These are phyloP conservation scores for Protonibea diacanthus DNA, from an alignment of 2,797 vertebrate species.

Conservation along the genomic window DNA sequence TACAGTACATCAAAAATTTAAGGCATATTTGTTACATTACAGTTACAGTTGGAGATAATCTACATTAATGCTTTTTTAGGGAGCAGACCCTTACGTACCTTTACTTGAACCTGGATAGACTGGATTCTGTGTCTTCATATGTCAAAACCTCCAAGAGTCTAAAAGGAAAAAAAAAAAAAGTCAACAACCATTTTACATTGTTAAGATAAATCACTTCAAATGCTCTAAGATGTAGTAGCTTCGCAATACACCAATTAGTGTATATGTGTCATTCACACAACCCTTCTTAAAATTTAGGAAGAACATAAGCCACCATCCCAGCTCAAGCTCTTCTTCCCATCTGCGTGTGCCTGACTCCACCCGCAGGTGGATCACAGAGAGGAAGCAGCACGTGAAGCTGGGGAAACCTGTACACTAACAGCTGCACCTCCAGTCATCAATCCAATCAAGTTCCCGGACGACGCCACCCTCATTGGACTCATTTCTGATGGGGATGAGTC, in stretches of 20 bases:
- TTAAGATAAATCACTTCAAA: background rate
- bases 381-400: too few relatives aligned
- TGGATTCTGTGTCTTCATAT: constrained; percentile 44
- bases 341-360: too few relatives aligned
- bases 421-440: too few relatives aligned
- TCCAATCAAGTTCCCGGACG: too few relatives aligned
- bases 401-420: too few relatives aligned
- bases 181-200: background rate
- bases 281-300: too few relatives aligned
- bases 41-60: background rate
- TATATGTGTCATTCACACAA: too few relatives aligned
- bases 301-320: too few relatives aligned
- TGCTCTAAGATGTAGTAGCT: background rate
- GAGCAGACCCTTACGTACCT: constrained; percentile 69
- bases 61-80: constrained; percentile 20
- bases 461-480: too few relatives aligned
- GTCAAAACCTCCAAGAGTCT: constrained; percentile 27
- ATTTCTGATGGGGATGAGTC: too few relatives aligned
- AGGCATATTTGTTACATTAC: background rate
- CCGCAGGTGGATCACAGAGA: too few relatives aligned
- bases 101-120: constrained; percentile 45
- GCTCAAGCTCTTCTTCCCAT: too few relatives aligned
- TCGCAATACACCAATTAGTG: background rate
- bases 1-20: background rate
- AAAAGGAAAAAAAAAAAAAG: background rate